Conservation (phyloP, 1,140 invertebrate species). For the Drosophila mauritiana region DNA sequence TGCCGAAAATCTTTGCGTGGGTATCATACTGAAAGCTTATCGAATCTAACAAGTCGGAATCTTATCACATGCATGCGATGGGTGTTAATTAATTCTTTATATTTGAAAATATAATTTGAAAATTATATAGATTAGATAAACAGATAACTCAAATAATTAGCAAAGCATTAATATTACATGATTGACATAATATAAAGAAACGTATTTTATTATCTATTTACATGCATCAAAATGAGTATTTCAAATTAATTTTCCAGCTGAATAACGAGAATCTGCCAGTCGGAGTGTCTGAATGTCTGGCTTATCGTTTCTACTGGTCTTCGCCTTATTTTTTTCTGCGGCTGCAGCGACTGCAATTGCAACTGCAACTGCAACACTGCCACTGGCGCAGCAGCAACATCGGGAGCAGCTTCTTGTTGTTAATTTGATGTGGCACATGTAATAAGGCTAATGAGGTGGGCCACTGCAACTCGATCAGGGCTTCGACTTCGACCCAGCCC, state of each 20-base stretch:
- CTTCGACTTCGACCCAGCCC: conserved; percentile 21
- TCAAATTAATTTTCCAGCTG: too few relatives aligned
- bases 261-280: conserved; percentile 1
- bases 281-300: not conserved
- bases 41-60: not conserved
- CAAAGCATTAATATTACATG: too few relatives aligned
- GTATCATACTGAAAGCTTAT: not conserved
- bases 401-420: conserved; percentile 41
- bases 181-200: too few relatives aligned
- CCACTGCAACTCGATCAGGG: conserved; percentile 42
- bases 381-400: conserved; percentile 24
- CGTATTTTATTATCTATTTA: too few relatives aligned
- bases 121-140: too few relatives aligned
- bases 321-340: conserved; percentile 19
- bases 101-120: too few relatives aligned
- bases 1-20: not conserved
- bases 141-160: too few relatives aligned
- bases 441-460: conserved; percentile 68
- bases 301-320: conserved; percentile 15
- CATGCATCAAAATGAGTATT: too few relatives aligned
- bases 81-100: too few relatives aligned
- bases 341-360: conserved; percentile 9
- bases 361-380: conserved; percentile 5
- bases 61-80: too few relatives aligned
- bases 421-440: conserved; percentile 72